Conservation (phyloP, 2,888 invertebrate genomes). For the Cheilosia grossa region DNA sequence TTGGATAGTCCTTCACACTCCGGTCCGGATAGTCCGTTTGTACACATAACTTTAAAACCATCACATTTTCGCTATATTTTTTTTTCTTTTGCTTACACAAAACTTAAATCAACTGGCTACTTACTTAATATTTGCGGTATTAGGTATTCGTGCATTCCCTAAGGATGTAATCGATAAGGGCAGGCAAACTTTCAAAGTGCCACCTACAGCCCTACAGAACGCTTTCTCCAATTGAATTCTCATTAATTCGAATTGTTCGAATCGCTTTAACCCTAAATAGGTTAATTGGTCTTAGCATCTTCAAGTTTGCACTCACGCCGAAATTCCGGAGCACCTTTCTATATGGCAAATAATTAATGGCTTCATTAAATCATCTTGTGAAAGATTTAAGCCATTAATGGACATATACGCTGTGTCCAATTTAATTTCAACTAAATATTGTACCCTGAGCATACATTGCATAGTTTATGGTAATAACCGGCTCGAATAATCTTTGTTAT, state of each 20-base stretch:
- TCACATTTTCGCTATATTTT: too few relatives aligned
- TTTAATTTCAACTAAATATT: background rate
- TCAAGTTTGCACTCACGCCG: background rate
- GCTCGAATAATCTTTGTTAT: too few relatives aligned
- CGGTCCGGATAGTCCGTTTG: too few relatives aligned
- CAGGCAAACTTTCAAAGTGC: background rate
- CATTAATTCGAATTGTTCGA: background rate
- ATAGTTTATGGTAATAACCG: background rate
- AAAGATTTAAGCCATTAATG: constrained; percentile 2
- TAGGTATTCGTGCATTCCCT: too few relatives aligned
- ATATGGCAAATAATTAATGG: background rate
- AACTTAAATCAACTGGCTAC: too few relatives aligned
- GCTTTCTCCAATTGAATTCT: background rate
- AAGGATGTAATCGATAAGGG: background rate
- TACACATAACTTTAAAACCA: too few relatives aligned
- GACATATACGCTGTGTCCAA: background rate
- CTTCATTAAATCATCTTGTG: background rate
- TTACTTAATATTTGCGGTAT: too few relatives aligned
- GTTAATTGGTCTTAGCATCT: background rate
- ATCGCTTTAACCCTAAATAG: background rate
- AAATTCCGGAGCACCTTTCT: background rate
- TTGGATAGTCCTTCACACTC: too few relatives aligned
- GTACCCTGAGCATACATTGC: background rate
- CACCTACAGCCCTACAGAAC: background rate
- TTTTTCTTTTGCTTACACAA: too few relatives aligned